phyloP scores from a whole-genome alignment of 2,888 invertebrate genomes.

The Erebia palarica region DNA sequence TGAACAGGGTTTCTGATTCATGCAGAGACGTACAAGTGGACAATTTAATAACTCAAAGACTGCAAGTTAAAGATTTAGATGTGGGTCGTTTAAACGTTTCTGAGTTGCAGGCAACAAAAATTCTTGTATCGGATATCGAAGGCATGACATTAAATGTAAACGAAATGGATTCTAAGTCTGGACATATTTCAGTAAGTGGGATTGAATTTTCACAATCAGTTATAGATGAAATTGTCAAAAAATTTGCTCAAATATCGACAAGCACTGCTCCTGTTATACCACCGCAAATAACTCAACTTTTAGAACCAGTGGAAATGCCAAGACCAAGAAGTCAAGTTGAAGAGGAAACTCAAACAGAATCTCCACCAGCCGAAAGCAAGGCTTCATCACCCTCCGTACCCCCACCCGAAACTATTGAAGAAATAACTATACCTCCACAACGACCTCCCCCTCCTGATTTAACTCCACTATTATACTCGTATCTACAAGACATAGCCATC shows the following conservation, averaged over 20 bases:
- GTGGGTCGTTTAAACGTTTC: slow-evolving; percentile 90
- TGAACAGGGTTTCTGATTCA: slow-evolving; percentile 63
- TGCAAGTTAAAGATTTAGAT: slow-evolving; percentile 89
- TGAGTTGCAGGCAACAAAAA: slow-evolving; percentile 90
- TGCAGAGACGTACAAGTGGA: slow-evolving; percentile 69
- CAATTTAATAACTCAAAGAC: slow-evolving; percentile 81
- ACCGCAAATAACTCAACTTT: slow-evolving; percentile 37
- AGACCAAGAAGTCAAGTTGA: slow-evolving; percentile 61
- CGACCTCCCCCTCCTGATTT: slow-evolving; percentile 77
- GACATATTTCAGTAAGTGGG: slow-evolving; percentile 85
- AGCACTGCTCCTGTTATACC: slow-evolving; percentile 39
- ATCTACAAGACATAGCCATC: slow-evolving; percentile 79
- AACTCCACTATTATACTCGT: slow-evolving; percentile 76
- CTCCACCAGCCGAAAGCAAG: slow-evolving; percentile 40
- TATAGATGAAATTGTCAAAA: slow-evolving; percentile 85
- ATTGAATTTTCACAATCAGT: slow-evolving; percentile 87
- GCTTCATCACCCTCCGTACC: slow-evolving; percentile 45
- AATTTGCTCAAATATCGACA: slow-evolving; percentile 75
- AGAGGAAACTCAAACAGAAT: slow-evolving; percentile 73
- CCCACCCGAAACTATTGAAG: slow-evolving; percentile 52
- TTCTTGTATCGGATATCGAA: slow-evolving; percentile 91
- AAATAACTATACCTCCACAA: slow-evolving; percentile 60
- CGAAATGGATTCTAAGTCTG: slow-evolving; percentile 87
- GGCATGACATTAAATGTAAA: slow-evolving; percentile 87
- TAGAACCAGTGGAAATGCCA: slow-evolving; percentile 48